These are phyloP conservation scores for Rhabdomys pumilio DNA, from an alignment of 2,797 vertebrate genomes.

Conservation along the genomic window DNA sequence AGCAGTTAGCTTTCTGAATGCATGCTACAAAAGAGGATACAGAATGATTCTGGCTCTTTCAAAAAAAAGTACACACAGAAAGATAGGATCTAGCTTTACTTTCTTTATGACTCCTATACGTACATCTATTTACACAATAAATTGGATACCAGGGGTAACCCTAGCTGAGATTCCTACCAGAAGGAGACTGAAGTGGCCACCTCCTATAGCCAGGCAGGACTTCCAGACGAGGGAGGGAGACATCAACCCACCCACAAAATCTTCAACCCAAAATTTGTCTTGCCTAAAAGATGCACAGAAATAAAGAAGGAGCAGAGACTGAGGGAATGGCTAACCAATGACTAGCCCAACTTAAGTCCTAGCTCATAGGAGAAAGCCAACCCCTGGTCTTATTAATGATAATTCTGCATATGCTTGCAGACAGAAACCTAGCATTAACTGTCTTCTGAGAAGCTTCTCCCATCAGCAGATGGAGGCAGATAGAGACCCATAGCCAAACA, in stretches of 20 bases:
- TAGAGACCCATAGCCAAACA: not conserved
- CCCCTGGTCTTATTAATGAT: not conserved
- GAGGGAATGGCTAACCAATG: not conserved
- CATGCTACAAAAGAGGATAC: slow-evolving; percentile 38
- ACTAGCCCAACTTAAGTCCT: not conserved
- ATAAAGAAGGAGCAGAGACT: not conserved
- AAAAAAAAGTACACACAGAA: not conserved
- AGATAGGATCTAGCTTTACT: slow-evolving; percentile 32
- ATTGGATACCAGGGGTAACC: not conserved
- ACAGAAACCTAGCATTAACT: not conserved
- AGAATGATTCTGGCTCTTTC: slow-evolving; percentile 26
- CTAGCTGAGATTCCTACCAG: not conserved
- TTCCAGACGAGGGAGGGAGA: not conserved
- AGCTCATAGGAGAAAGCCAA: not conserved
- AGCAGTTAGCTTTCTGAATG: slow-evolving; percentile 4
- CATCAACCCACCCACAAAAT: not conserved
- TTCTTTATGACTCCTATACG: slow-evolving; percentile 13
- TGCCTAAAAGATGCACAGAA: not conserved
- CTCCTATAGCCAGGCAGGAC: not conserved
- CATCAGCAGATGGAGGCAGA: not conserved
- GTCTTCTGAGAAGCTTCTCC: not conserved
- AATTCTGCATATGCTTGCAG: not conserved
- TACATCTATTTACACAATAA: not conserved
- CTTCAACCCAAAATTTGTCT: not conserved
- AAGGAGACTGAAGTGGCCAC: not conserved